Evolutionary conservation across 1,140 invertebrate species (phyloP).

Genomic region (Thaumatotibia leucotreta): DNA sequence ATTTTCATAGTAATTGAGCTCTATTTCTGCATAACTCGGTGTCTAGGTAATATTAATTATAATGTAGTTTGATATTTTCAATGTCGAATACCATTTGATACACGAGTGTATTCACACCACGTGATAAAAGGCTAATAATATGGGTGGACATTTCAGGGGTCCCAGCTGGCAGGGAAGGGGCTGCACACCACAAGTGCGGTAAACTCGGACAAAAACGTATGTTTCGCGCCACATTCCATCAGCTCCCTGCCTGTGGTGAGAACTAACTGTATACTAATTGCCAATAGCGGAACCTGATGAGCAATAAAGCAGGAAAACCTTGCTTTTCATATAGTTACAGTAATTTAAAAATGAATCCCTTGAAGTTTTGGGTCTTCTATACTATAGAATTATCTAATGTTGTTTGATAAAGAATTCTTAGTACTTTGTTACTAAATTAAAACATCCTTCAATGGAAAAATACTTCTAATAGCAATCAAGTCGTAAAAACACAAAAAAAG

Average conservation of each 20-base stretch:
- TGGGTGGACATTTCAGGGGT: constrained; percentile 47
- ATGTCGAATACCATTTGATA: neutral
- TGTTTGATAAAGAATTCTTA: too few species aligned
- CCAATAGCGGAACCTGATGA: constrained; percentile 18
- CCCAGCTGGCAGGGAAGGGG: constrained; percentile 60
- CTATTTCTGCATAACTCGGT: neutral
- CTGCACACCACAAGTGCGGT: constrained; percentile 64
- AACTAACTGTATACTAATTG: constrained; percentile 67
- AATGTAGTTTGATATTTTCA: neutral
- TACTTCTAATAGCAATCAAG: too few species aligned
- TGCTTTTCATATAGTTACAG: neutral
- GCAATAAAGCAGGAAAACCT: constrained; percentile 28
- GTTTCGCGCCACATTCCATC: constrained; percentile 55
- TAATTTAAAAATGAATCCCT: too few species aligned
- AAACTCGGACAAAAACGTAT: constrained; percentile 66
- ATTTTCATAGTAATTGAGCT: constrained; percentile 9
- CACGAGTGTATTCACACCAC: neutral
- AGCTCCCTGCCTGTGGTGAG: constrained; percentile 58
- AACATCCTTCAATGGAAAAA: too few species aligned
- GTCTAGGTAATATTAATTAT: neutral
- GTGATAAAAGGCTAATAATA: constrained; percentile 17
- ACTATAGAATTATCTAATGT: too few species aligned
- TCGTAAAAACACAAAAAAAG: too few species aligned
- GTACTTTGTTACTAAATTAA: too few species aligned
- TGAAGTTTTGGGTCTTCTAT: too few species aligned